A percentile compares a stretch with the other conserved stretches of the same genome.
Evolutionary conservation across 2,113 vertebrate genomes (phyloP).

Genomic region (Heterotis niloticus): DNA sequence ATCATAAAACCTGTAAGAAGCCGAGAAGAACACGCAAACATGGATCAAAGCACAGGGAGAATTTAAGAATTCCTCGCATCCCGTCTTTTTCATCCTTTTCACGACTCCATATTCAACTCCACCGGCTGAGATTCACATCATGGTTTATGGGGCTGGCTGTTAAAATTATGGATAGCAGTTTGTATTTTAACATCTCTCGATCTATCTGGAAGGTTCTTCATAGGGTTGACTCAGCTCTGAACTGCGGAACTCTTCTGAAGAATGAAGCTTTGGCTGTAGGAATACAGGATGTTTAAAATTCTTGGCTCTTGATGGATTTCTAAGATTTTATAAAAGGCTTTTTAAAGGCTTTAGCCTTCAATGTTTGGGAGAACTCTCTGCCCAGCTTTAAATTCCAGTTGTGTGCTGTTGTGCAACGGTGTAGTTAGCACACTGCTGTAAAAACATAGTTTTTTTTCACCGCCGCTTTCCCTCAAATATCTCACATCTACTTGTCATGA

Average conservation of each 20-base stretch:
- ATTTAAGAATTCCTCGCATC: background rate
- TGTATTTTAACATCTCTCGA: background rate
- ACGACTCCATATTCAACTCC: background rate
- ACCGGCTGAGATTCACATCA: background rate
- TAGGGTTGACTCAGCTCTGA: background rate
- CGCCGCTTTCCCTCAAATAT: background rate
- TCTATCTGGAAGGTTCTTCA: background rate
- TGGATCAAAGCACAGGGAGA: background rate
- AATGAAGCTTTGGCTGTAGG: background rate
- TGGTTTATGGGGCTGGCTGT: background rate
- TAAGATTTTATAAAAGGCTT: too few relatives aligned
- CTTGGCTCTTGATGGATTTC: background rate
- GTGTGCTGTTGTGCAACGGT: background rate
- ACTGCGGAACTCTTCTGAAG: background rate
- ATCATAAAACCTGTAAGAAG: background rate
- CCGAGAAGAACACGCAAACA: background rate
- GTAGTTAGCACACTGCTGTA: background rate
- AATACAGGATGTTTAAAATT: conserved; percentile 1
- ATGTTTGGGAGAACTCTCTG: background rate
- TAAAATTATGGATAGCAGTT: background rate
- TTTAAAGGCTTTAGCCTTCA: background rate
- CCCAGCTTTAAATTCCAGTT: conserved; percentile 2
- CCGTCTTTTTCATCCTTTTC: conserved; percentile 3
- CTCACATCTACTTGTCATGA: background rate
- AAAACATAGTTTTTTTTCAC: too few relatives aligned